Percentiles rank a stretch among this genome's conserved stretches.
Evolutionary conservation across 2,888 invertebrate species (phyloP).

Genomic region (Rotaria socialis): DNA sequence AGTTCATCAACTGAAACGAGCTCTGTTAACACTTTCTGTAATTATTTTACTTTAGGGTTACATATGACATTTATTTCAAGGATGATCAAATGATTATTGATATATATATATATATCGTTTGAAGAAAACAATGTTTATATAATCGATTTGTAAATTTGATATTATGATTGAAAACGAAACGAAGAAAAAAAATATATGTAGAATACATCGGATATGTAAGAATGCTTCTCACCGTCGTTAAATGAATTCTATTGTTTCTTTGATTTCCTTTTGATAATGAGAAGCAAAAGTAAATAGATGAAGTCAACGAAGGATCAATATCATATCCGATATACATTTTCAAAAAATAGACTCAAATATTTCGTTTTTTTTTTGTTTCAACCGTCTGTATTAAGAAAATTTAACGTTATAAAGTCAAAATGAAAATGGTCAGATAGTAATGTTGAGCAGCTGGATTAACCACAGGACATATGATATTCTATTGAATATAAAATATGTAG

Average conservation of each 20-base stretch:
- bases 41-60: background rate
- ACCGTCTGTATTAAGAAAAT: background rate
- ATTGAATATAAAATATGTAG: background rate
- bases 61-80: background rate
- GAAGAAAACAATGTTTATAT: background rate
- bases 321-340: background rate
- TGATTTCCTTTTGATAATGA: background rate
- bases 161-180: background rate
- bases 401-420: background rate
- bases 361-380: background rate
- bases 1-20: conserved; percentile 16
- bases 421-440: background rate
- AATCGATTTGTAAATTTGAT: background rate
- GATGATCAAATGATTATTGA: background rate
- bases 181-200: background rate
- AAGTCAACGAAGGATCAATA: background rate
- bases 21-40: background rate
- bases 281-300: background rate
- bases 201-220: background rate
- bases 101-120: background rate
- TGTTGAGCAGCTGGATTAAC: background rate
- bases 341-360: background rate
- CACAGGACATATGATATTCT: background rate
- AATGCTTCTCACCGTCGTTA: background rate
- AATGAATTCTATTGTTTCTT: conserved; percentile 16